phyloP scores from a whole-genome alignment of 2,113 vertebrate genomes.

The Leiothrix lutea region DNA sequence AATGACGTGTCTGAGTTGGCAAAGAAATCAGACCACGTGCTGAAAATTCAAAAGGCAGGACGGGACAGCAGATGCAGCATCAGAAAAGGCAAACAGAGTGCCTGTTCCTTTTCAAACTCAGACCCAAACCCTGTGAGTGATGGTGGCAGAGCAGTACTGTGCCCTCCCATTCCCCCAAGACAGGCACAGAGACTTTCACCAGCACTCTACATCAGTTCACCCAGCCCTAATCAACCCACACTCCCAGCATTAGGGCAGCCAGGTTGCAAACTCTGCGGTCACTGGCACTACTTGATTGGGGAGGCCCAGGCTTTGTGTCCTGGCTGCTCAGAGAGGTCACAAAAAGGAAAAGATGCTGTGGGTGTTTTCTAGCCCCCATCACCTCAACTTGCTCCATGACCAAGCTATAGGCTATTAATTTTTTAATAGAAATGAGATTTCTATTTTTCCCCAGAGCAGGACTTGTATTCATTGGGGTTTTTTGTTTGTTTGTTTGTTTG shows the following conservation, averaged over 20 bases:
- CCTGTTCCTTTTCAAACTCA: background rate
- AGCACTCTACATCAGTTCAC: background rate
- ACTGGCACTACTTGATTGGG: fast-evolving
- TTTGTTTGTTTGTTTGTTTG: background rate
- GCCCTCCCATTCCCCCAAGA: fast-evolving
- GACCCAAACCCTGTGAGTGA: background rate
- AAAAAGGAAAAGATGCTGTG: background rate
- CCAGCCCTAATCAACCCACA: background rate
- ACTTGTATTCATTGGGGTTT: background rate
- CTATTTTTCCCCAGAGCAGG: background rate
- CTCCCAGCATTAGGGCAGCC: background rate
- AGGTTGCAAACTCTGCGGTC: background rate
- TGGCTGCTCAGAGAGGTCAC: background rate
- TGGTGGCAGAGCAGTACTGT: fast-evolving
- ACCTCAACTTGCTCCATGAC: background rate
- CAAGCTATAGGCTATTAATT: background rate
- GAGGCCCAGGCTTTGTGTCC: background rate
- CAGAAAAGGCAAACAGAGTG: background rate
- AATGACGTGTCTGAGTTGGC: background rate
- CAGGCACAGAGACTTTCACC: background rate
- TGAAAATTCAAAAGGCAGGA: background rate
- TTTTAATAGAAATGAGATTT: background rate
- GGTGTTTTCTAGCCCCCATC: background rate
- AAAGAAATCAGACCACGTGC: background rate
- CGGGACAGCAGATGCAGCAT: background rate